Base-by-base conservation (phyloP, 1,140 invertebrate species). In the Ephestia elutella region DNA sequence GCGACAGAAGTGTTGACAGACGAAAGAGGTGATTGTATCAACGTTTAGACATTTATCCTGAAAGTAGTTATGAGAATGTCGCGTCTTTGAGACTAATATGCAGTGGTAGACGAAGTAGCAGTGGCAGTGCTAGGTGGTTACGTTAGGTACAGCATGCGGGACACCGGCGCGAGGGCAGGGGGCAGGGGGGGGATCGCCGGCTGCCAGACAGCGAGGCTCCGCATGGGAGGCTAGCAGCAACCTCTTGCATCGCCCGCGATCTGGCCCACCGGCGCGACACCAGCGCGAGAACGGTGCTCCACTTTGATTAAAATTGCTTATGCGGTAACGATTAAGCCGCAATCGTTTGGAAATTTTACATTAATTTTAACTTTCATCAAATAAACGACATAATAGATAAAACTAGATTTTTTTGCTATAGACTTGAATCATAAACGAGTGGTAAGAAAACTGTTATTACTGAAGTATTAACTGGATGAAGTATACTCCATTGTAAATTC, bases 171-270 rank as follows among this genome's bases (percentile, higher is more conserved):
- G 72, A 66, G 68, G 66, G 67, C 70, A 66, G 65, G 71, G 71
- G 75, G 66, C 68, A 71, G 75, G 79, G 80, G 73, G 38, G 19
- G 10, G 19, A 49, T 60, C 54, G 65, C 48, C 64, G 69, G 66
- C 71, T 70, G 81, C 82, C 84, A 87, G 84, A 87, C 84, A 87
- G 84, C 84, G 84, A 75, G 84, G 84, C 84, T 86, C 82, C 84
- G 77, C 71, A 75, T 82, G 85, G 84, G 84, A 86, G 85, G 81
- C 81, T 73, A 84, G 67, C 78, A 87, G 67, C 81, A 86, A 75
- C 82, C 81, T 86, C 75, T 84, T 82, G 79, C 82, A 86, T 68
- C 75, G 75, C 70, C 67, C 66, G 65, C 57, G 67, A 71, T 56
- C 38, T 49, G 38, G 19, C 55, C 38, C 59, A 49, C 58, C 63